Conservation (phyloP, 2,888 invertebrate genomes). For the Napeogenes inachia region DNA sequence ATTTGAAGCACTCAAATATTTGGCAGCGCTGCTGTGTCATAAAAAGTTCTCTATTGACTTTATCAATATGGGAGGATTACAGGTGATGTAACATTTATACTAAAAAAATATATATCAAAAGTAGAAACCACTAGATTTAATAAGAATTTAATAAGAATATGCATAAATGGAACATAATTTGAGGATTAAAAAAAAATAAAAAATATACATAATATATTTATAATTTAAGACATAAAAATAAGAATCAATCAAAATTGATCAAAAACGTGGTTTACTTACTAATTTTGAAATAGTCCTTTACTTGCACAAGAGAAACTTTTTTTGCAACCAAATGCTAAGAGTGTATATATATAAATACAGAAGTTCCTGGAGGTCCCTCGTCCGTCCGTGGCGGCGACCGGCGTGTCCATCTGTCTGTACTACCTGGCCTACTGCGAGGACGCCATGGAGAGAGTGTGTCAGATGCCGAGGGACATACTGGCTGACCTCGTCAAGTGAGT, state of each 20-base stretch:
- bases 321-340: no score
- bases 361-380: slow-evolving; percentile 92
- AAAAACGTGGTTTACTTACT: no score
- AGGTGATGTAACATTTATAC: slow-evolving; percentile 59
- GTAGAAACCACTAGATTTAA: no score
- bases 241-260: no score
- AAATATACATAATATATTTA: no score
- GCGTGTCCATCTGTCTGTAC: slow-evolving; percentile 96
- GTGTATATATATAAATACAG: slow-evolving; percentile 54
- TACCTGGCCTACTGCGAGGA: slow-evolving; percentile 98
- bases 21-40: slow-evolving; percentile 96
- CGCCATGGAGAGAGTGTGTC: slow-evolving; percentile 96
- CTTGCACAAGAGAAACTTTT: no score
- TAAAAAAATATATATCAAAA: neutral
- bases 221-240: no score
- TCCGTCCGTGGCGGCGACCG: slow-evolving; percentile 96
- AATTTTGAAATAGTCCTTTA: no score
- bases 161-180: no score
- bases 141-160: no score
- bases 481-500: slow-evolving; percentile 84
- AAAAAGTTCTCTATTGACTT: slow-evolving; percentile 99
- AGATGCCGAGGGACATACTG: slow-evolving; percentile 87
- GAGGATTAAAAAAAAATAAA: no score
- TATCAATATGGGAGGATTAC: slow-evolving; percentile 90
- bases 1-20: slow-evolving; percentile 96